Base-by-base conservation (phyloP, 2,113 vertebrate species). In the Caranx ignobilis region DNA sequence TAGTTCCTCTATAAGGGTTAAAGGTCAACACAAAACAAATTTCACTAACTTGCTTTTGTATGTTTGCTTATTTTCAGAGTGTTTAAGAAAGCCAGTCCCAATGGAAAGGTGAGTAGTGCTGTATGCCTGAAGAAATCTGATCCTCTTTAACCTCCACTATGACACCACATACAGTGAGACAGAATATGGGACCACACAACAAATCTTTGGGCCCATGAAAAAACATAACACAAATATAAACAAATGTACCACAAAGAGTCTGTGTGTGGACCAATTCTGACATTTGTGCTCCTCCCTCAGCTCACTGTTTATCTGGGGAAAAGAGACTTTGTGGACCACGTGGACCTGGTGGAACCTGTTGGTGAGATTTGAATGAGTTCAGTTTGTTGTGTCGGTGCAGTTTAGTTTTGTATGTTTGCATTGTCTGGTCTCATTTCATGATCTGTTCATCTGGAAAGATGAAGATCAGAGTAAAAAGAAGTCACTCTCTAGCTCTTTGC, bases 1-100 rank as follows among this genome's bases (percentile, higher is more conserved):
- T 37, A 8, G 8, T 6, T 6, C 37, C 50, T 52, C 50, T 52
- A 19, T 21, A 52, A n/a, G n/a, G 18, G 35, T 26, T 9, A 47
- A 18, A 54, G 52, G n/a, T 54, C 10, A 10, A 48, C 19, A 37
- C 13, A 13, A 21, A 18, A 10, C 5, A 35, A 52, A 9, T 59
- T 50, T 10, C 13, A 47, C 48, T 73, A 5, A 59, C 12, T 32
- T 56, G 43, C 7, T 60, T 62, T 11, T 85, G 5, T 87, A 2
- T 71, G 1, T 88, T 57, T 92, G 47, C 83, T 9, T 61, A 8
- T 82, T 91, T 89, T 59, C 93, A 97, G 96, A 84, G 96, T 97
- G 34, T 97, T 97, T 92, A 97, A 97, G 92, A 97, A 97, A 78
- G 96, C 96, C 19, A 97, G 96, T 88, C 96, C 96, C 1, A 97